Conservation (phyloP, 1,140 invertebrate genomes). For the Heterodera carotae region DNA sequence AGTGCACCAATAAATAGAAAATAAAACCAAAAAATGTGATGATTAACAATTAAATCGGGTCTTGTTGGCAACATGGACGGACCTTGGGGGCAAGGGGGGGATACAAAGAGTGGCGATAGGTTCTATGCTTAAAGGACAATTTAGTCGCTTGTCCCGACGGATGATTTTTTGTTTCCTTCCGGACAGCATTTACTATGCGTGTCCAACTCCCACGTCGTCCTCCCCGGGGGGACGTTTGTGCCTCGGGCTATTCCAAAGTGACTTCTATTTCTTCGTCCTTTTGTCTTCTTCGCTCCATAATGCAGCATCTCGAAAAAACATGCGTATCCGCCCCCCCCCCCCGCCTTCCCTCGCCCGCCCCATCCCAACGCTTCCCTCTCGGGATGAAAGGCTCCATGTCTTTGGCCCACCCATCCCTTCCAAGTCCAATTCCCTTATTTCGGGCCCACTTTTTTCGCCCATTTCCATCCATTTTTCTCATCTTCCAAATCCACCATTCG, state of each 20-base stretch:
- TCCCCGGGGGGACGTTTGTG: background rate
- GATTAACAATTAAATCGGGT: too few species aligned
- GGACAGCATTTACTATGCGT: background rate
- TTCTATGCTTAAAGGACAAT: too few species aligned
- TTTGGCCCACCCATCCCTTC: background rate
- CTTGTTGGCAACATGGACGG: too few species aligned
- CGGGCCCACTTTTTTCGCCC: background rate
- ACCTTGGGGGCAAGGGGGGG: too few species aligned
- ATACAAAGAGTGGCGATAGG: too few species aligned
- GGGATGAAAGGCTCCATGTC: background rate
- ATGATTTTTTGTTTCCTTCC: background rate
- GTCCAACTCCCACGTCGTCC: background rate
- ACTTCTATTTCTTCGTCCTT: background rate
- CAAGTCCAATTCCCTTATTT: conserved; percentile 11
- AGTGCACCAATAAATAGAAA: too few species aligned
- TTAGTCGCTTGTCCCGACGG: too few species aligned
- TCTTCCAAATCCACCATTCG: background rate
- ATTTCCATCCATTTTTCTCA: conserved; percentile 3
- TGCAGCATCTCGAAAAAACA: background rate
- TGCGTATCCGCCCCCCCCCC: background rate
- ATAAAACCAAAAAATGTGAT: too few species aligned
- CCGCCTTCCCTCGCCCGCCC: background rate
- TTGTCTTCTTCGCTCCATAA: background rate
- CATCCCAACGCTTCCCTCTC: background rate
- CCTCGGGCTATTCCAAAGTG: background rate